Evolutionary conservation across 2,797 vertebrate genomes (phyloP), one percentile per base, ranked within the genome.

Genomic region (Pygocentrus nattereri): DNA sequence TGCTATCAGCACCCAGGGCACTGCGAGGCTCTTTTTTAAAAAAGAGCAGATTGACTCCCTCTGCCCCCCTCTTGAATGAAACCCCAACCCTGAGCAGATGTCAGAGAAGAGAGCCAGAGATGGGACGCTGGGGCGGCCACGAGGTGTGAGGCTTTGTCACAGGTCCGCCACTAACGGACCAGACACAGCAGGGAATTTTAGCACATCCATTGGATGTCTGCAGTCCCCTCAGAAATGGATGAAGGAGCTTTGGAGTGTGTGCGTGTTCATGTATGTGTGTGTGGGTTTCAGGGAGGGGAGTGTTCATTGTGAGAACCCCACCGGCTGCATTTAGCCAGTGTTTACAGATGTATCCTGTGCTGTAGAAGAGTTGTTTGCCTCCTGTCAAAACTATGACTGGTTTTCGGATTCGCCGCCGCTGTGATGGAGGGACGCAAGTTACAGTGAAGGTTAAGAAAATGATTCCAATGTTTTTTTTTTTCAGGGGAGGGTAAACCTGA

Each of bases 81-180:
- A 90, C 82, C 86, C 83, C 90, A 91, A 84, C 88, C 88, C 85
- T 80, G 87, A 89, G 89, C 90, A 91, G 90, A 91, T 91, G 90
- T 90, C 89, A 90, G 84, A 86, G 85, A 82, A 83, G 84, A 71
- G 65, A 87, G 87, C 85, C 85, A 85, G 84, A 84, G 85, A 85
- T 23, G 71, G 87, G 87, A 82, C 79, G 49, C 83, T 84, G 84
- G 77, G 81, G 71, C 58, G 80, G 79, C 61, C 62, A 49, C 50
- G 79, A 86, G 87, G 87, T 89, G 87, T 88, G 88, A 88, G 87
- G 85, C 86, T 88, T 88, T 90, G 87, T 88, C 78, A 81, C 85
- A 83, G 88, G 87, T 84, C 88, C 85, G 73, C 82, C 83, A 78
- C 84, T 86, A 86, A 85, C 85, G 85, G 87, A 86, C 83, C 80